These are phyloP conservation scores for Probosciger aterrimus DNA, from an alignment of 2,113 vertebrate genomes.

Conservation along the genomic window DNA sequence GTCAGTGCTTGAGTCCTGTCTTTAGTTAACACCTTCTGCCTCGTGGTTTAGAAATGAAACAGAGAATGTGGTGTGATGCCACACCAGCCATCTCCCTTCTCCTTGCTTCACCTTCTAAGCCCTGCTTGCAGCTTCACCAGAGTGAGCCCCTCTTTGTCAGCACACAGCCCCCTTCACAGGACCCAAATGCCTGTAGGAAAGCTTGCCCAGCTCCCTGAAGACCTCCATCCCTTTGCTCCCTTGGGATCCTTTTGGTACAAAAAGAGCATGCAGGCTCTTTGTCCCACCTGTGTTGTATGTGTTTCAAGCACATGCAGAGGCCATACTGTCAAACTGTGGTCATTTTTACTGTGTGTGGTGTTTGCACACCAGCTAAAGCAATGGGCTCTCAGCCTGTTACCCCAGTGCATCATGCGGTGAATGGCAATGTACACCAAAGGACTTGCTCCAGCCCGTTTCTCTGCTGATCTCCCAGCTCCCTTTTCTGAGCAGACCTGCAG, in stretches of 20 bases:
- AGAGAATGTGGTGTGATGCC: fast-evolving
- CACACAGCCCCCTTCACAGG: neutral
- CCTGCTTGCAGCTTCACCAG: neutral
- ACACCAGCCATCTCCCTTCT: neutral
- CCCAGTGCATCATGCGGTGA: neutral
- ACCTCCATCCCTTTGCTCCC: neutral
- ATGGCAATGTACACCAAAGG: fast-evolving
- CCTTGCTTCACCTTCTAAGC: neutral
- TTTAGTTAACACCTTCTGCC: neutral
- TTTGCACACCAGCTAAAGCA: neutral
- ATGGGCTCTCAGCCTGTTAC: neutral
- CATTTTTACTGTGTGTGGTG: neutral
- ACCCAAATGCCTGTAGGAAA: neutral
- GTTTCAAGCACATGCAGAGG: neutral
- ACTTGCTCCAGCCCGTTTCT: neutral
- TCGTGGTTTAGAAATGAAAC: neutral
- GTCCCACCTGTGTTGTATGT: fast-evolving
- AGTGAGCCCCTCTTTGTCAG: neutral
- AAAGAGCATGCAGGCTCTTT: neutral
- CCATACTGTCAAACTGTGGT: neutral
- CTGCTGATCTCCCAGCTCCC: neutral
- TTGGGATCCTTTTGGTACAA: neutral
- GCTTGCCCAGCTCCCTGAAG: neutral
- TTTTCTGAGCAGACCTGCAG: neutral
- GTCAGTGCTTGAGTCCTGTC: fast-evolving